These are phyloP conservation scores for Petrolisthes manimaculis DNA, from an alignment of 2,888 invertebrate genomes.

Conservation along the genomic window DNA sequence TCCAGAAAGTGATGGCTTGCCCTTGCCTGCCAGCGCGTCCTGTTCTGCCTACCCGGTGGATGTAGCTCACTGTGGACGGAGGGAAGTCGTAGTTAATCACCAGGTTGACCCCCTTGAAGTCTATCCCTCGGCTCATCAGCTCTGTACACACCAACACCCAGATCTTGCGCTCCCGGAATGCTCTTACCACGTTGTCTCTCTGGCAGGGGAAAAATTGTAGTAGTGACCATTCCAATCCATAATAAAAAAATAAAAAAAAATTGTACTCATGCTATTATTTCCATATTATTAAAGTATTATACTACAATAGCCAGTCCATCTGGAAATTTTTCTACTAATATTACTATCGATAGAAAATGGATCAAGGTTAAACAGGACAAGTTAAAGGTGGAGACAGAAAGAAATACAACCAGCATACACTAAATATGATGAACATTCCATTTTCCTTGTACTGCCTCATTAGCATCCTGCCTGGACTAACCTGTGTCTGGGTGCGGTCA, in stretches of 20 bases:
- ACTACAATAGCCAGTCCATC: too few species aligned
- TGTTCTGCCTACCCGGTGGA: slow-evolving; percentile 89
- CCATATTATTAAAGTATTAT: too few species aligned
- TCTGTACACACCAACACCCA: slow-evolving; percentile 98
- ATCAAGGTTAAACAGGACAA: too few species aligned
- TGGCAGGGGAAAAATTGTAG: slow-evolving; percentile 70
- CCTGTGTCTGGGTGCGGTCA: slow-evolving; percentile 88
- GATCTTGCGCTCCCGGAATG: slow-evolving; percentile 91
- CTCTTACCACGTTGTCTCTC: slow-evolving; percentile 90
- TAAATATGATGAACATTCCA: too few species aligned
- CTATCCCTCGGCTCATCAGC: slow-evolving; percentile 95
- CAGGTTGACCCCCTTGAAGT: slow-evolving; percentile 95
- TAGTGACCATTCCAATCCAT: neutral
- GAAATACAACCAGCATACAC: too few species aligned
- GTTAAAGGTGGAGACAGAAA: too few species aligned
- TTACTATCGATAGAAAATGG: too few species aligned
- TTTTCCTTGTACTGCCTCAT: too few species aligned
- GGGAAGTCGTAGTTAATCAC: slow-evolving; percentile 99
- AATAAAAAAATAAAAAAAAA: neutral
- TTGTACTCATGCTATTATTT: too few species aligned
- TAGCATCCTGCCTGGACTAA: slow-evolving; percentile 68
- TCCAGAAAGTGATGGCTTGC: slow-evolving; percentile 93
- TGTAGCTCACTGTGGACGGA: slow-evolving; percentile 87
- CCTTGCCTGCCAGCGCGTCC: slow-evolving; percentile 93
- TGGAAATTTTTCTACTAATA: too few species aligned